phyloP scores from a whole-genome alignment of 1,140 invertebrate species.

The Caenorhabditis latens region DNA sequence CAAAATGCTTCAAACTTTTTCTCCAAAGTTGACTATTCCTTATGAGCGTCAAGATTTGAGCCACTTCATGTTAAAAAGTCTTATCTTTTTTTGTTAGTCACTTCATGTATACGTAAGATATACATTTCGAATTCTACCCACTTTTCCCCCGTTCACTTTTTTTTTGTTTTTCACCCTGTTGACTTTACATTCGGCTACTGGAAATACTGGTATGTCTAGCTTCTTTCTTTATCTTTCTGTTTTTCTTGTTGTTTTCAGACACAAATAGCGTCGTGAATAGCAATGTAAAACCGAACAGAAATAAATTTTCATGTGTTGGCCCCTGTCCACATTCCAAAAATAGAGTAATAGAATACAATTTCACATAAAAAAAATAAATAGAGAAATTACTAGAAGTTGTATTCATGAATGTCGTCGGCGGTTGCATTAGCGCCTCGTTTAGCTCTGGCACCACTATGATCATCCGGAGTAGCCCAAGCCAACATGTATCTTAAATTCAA shows the following conservation, averaged over 20 bases:
- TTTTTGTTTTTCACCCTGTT: background rate
- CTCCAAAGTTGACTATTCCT: background rate
- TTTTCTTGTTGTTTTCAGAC: background rate
- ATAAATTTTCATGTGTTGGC: background rate
- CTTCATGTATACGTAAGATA: background rate
- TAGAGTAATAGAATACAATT: no score
- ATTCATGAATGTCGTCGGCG: background rate
- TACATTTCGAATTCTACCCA: background rate
- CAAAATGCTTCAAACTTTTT: background rate
- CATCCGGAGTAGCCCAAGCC: constrained; percentile 17
- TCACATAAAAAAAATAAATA: constrained; percentile 17
- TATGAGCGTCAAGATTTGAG: background rate
- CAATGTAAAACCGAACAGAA: no score
- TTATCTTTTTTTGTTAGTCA: background rate
- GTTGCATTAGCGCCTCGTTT: background rate
- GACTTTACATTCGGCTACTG: background rate
- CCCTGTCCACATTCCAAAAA: background rate
- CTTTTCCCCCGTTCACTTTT: background rate
- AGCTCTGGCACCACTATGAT: background rate
- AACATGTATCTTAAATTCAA: constrained; percentile 6
- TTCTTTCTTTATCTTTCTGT: background rate
- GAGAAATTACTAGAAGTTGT: background rate
- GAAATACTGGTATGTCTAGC: constrained; percentile 14
- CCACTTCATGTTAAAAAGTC: background rate
- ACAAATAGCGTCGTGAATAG: no score